phyloP scores from a whole-genome alignment of 2,113 vertebrate genomes.

The Stomatorhinus ivindoensis region DNA sequence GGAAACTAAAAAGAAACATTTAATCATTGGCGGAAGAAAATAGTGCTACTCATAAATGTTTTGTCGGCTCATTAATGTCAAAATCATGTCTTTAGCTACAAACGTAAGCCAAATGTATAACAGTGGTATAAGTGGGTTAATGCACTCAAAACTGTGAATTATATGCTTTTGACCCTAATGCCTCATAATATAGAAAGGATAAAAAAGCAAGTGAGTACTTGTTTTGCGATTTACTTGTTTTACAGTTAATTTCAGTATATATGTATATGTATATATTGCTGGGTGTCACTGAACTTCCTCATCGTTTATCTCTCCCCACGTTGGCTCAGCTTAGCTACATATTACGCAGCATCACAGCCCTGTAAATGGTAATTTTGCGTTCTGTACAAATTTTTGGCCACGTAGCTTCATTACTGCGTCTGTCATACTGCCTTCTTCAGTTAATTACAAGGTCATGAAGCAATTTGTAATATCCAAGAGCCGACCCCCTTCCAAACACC shows the following conservation, averaged over 20 bases:
- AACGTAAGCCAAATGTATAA: not conserved
- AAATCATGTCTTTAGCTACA: not conserved
- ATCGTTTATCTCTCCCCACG: not conserved
- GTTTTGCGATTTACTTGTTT: not conserved
- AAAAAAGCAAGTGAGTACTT: not conserved
- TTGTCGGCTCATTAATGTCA: not conserved
- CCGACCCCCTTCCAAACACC: conserved; percentile 1
- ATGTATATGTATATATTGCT: not conserved
- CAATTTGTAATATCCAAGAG: conserved; percentile 25
- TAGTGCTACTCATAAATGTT: not conserved
- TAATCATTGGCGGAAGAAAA: not conserved
- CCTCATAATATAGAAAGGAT: not conserved
- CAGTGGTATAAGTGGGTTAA: not conserved
- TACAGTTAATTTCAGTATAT: not conserved
- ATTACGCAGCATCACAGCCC: conserved; percentile 5
- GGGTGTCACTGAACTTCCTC: not conserved
- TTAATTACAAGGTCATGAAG: conserved; percentile 24
- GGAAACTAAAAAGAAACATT: not conserved
- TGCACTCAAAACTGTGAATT: not conserved
- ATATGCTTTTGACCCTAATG: not conserved
- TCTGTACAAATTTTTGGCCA: conserved; percentile 22
- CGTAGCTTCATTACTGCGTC: conserved; percentile 17
- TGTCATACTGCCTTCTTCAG: conserved; percentile 23
- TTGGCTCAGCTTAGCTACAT: not conserved
- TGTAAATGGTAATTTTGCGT: conserved; percentile 19